Evolutionary conservation across 1,140 invertebrate species (phyloP).

Genomic region (Macrosteles quadrilineatus): DNA sequence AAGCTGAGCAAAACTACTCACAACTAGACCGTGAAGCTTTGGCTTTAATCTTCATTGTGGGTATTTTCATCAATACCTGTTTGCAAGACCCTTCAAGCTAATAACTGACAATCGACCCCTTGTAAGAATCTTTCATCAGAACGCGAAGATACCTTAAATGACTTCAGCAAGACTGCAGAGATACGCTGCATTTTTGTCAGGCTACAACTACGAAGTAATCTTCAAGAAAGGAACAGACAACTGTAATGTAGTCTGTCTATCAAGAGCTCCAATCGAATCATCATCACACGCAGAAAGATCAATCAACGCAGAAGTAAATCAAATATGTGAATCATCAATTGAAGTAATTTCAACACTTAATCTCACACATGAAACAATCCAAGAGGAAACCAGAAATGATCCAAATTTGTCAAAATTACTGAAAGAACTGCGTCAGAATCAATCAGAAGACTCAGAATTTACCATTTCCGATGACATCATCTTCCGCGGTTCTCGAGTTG

Average conservation of each 20-base stretch:
- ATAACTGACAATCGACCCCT: constrained; percentile 55
- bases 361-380: too few relatives aligned
- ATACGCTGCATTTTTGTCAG: constrained; percentile 48
- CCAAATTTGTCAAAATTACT: too few relatives aligned
- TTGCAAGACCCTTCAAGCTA: constrained; percentile 50
- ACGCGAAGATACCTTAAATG: constrained; percentile 43
- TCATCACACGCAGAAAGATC: not conserved
- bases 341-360: too few relatives aligned
- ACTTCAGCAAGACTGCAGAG: constrained; percentile 45
- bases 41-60: too few relatives aligned
- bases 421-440: too few relatives aligned
- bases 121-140: constrained; percentile 37
- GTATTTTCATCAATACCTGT: constrained; percentile 53
- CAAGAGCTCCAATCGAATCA: constrained; percentile 1
- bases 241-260: not conserved
- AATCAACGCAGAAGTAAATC: too few relatives aligned
- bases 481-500: too few relatives aligned
- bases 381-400: too few relatives aligned
- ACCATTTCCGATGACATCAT: too few relatives aligned
- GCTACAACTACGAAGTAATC: not conserved
- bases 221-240: not conserved
- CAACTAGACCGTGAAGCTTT: not conserved
- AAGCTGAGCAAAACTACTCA: not conserved
- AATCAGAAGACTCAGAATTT: too few relatives aligned
- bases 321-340: too few relatives aligned